Percentiles rank a stretch among this genome's conserved stretches.
Evolutionary conservation across 2,888 invertebrate genomes (phyloP).

Genomic region (Cheiracanthium punctorium): DNA sequence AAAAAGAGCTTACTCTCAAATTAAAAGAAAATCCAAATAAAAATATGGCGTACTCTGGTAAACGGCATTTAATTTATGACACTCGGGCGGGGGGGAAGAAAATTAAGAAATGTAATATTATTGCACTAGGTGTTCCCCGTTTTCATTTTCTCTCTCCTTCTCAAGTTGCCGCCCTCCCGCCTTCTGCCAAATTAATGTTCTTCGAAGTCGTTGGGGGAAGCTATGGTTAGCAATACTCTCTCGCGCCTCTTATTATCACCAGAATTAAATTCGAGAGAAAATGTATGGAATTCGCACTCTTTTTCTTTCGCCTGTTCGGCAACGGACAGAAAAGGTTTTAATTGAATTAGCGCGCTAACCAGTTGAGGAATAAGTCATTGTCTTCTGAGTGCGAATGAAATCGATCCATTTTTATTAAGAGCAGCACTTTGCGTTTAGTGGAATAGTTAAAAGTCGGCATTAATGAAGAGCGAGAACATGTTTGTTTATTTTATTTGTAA

Average conservation of each 20-base stretch:
- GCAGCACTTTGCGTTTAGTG: no score
- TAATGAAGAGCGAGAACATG: no score
- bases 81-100: no score
- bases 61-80: no score
- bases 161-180: background rate
- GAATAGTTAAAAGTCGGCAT: no score
- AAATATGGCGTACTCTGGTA: no score
- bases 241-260: background rate
- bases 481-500: no score
- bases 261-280: background rate
- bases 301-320: background rate
- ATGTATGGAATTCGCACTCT: background rate
- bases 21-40: no score
- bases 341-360: background rate
- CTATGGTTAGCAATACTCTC: background rate
- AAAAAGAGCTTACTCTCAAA: no score
- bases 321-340: constrained; percentile 4
- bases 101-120: no score
- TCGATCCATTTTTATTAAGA: background rate
- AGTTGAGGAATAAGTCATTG: background rate
- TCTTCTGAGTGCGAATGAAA: background rate
- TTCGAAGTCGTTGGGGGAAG: background rate
- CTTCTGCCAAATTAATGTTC: background rate
- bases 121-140: no score
- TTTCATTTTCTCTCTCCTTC: background rate